These are phyloP conservation scores for Heterocephalus glaber DNA, from an alignment of 2,113 vertebrate genomes.

Conservation along the genomic window DNA sequence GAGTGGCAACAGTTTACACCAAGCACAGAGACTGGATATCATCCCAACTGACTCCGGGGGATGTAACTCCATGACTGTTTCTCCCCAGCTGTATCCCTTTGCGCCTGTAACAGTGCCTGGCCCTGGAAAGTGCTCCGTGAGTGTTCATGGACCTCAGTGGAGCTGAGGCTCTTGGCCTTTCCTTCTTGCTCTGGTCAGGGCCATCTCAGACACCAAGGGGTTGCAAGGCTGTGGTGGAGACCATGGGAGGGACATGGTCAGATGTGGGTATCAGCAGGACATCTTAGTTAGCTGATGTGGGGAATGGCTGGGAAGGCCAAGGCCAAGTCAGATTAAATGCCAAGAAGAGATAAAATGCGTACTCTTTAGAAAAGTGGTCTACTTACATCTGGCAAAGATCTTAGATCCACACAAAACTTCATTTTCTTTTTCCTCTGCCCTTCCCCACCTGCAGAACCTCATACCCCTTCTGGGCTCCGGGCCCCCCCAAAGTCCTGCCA, in stretches of 20 bases:
- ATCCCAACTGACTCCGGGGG: background rate
- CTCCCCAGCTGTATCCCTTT: background rate
- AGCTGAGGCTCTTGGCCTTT: background rate
- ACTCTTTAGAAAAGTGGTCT: background rate
- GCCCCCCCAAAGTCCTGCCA: conserved; percentile 89
- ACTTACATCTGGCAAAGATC: background rate
- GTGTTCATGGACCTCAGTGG: background rate
- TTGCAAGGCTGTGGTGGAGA: background rate
- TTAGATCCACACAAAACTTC: background rate
- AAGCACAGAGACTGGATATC: background rate
- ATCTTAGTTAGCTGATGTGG: background rate
- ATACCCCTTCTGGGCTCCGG: conserved; percentile 90
- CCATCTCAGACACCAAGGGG: background rate
- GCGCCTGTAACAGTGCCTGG: background rate
- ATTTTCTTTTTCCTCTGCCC: conserved; percentile 26
- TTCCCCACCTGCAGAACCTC: conserved; percentile 84
- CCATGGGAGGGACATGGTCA: background rate
- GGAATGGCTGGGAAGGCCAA: background rate
- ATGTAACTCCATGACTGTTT: background rate
- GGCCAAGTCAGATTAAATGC: background rate
- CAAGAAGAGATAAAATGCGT: background rate
- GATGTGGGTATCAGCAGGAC: background rate
- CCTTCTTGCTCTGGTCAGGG: background rate
- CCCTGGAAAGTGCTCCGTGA: background rate
- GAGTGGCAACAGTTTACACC: background rate